Evolutionary conservation across 2,113 vertebrate genomes (phyloP).

Genomic region (Machaerirhynchus nigripectus): DNA sequence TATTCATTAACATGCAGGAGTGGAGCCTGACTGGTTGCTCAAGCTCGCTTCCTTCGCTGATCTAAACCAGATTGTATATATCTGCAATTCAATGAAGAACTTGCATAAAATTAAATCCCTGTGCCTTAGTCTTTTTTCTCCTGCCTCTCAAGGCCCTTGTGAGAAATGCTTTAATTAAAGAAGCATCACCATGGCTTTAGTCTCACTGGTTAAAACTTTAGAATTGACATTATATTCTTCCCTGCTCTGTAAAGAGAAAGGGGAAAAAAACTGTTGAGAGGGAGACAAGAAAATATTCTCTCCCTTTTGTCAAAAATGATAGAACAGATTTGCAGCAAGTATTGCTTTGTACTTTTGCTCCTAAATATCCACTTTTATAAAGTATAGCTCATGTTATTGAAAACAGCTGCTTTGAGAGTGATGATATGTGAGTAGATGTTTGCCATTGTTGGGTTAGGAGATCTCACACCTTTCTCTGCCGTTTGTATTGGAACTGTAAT

Average conservation of each 20-base stretch:
- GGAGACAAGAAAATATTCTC: neutral
- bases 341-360: neutral
- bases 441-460: neutral
- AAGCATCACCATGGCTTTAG: slow-evolving; percentile 26
- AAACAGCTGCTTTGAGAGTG: neutral
- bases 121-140: slow-evolving; percentile 16
- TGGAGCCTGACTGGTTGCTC: neutral
- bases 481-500: neutral
- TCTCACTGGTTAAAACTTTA: slow-evolving; percentile 19
- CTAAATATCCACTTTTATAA: neutral
- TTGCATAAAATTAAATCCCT: slow-evolving; percentile 55
- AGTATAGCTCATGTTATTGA: neutral
- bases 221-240: neutral
- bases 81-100: slow-evolving; percentile 53
- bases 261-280: neutral
- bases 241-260: neutral
- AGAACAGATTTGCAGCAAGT: neutral
- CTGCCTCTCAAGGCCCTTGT: neutral
- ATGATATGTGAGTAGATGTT: neutral
- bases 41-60: neutral
- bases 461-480: neutral
- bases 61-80: neutral
- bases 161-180: slow-evolving; percentile 67
- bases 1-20: neutral
- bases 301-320: neutral